These are phyloP conservation scores for Penelope pileata DNA, from an alignment of 2,113 vertebrate genomes.

Conservation along the genomic window DNA sequence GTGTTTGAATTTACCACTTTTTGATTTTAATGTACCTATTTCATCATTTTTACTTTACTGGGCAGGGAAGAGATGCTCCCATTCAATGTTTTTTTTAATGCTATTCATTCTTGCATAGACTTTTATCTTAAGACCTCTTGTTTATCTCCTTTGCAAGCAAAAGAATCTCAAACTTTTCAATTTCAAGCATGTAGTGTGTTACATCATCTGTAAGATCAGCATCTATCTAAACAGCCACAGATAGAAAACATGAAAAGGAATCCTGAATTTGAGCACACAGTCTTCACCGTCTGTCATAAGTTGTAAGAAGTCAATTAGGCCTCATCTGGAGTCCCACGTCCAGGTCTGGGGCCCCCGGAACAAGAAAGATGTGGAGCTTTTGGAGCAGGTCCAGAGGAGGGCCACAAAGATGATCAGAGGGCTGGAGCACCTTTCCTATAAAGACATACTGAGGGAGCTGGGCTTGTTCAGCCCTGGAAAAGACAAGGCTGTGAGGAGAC, in stretches of 20 bases:
- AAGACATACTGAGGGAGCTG: no score
- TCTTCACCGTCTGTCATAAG: slow-evolving; percentile 54
- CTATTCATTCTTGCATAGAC: background rate
- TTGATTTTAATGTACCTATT: background rate
- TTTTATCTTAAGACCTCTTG: background rate
- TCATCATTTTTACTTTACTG: background rate
- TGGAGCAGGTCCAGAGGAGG: no score
- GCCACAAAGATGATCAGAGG: no score
- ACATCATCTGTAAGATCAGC: background rate
- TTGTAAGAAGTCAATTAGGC: slow-evolving; percentile 67
- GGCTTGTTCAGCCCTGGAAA: no score
- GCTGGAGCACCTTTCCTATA: no score
- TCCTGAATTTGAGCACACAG: slow-evolving; percentile 5
- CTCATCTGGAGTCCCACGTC: no score
- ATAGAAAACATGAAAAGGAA: background rate
- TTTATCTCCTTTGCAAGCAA: background rate
- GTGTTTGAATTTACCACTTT: background rate
- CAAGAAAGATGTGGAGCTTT: no score
- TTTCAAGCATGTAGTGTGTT: background rate
- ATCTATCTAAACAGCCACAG: background rate
- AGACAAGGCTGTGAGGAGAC: no score
- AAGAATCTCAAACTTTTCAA: background rate
- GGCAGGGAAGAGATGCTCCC: background rate
- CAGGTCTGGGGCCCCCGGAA: no score
- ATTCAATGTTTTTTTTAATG: background rate